Base-by-base conservation (phyloP, 37 sponge, comb jelly and placozoan species). In the Beroe forskalii region DNA sequence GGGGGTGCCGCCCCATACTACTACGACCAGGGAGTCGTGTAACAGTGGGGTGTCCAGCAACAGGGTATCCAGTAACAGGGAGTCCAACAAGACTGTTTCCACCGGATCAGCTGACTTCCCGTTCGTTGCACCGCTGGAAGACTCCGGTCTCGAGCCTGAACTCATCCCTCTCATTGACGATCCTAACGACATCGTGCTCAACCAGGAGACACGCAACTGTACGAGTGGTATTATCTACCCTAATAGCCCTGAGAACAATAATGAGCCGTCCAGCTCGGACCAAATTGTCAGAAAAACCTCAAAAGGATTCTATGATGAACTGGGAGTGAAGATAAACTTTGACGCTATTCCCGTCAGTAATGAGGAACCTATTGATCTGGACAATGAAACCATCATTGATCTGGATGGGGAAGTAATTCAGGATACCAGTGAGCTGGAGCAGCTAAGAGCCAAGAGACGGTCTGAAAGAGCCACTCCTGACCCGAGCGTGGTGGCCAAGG, bases 351-450 rank as follows among this genome's bases (percentile, higher is more conserved):
- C 72, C 32, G 72, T 69, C 37, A 32, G 19, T 35, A 69, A 32
- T 1, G 72, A 69, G 39, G 33, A 27, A 1, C 9, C 32, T 20
- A 27, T 69, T 35, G 72, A 69, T 17, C 72, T 69, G 1, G 32
- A 27, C 39, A 69, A 69, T 69, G 72, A 69, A 36, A 69, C 72
- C 12, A 69, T 69, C 36, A 69, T 69, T 69, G 72, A 69, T 69
- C 32, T 69, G 72, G 72, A 69, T 32, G 72, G 72, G 33, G 72
- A 69, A 14, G 32, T 69, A 14, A 69, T 69, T 37, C 27, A 69
- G 32, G 72, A 69, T 69, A 17, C 1, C 28, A 37, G 32, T 2
- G 72, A 69, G 32, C 39, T 69, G 33, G 32, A 69, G 19, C 17
- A 32, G 35, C 19, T 69, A 36, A 31, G 72, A 69, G 72, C 17